Percentiles rank a stretch among this genome's conserved stretches.
Conservation (phyloP, 2,797 vertebrate species). For the Aphelocoma californica region DNA sequence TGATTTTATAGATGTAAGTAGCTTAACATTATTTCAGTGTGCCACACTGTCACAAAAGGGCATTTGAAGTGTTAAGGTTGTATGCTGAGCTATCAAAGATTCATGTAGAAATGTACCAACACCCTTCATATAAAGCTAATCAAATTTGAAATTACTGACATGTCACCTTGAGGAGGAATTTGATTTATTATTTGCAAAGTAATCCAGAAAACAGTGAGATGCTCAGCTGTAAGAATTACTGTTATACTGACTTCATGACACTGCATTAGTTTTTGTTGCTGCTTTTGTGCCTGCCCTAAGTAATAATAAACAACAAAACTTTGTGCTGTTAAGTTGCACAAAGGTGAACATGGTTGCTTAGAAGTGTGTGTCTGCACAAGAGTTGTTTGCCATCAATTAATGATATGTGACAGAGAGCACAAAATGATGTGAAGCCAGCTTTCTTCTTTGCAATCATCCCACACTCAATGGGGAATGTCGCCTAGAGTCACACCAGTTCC, state of each 20-base stretch:
- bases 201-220: slow-evolving; percentile 35
- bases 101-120: slow-evolving; percentile 4
- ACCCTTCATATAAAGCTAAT: slow-evolving; percentile 27
- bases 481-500: background rate
- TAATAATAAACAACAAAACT: background rate
- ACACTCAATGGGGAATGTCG: background rate
- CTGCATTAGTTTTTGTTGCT: background rate
- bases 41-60: background rate
- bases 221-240: background rate
- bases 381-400: background rate
- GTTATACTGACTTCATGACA: background rate
- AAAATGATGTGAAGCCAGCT: fast-evolving
- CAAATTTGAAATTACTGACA: slow-evolving; percentile 56
- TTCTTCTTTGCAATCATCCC: background rate
- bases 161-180: slow-evolving; percentile 37
- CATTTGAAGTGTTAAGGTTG: slow-evolving; percentile 67
- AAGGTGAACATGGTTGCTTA: background rate
- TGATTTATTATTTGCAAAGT: slow-evolving; percentile 50
- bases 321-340: fast-evolving
- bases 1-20: background rate
- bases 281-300: background rate
- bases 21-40: background rate
- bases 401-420: fast-evolving
- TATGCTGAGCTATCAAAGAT: slow-evolving; percentile 27
- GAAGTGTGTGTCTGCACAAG: background rate